A percentile compares a stretch with the other conserved stretches of the same genome.
phyloP scores from a whole-genome alignment of 1,140 invertebrate genomes.

The Cephus cinctus region DNA sequence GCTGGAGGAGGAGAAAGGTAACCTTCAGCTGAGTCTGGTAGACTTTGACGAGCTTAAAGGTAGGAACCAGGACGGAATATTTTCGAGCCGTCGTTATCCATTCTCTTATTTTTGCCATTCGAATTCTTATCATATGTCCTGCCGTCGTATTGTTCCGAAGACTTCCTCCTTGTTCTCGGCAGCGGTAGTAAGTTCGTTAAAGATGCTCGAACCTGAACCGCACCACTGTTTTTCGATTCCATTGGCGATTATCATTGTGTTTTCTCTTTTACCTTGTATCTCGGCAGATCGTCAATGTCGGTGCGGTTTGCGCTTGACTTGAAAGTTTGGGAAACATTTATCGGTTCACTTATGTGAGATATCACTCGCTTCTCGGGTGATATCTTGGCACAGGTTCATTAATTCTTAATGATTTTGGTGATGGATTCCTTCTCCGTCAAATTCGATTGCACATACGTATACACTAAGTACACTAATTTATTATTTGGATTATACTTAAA shows the following conservation, averaged over 20 bases:
- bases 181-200: too few relatives aligned
- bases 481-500: constrained; percentile 12
- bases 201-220: too few relatives aligned
- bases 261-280: too few relatives aligned
- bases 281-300: too few relatives aligned
- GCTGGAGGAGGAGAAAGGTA: constrained; percentile 88
- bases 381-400: too few relatives aligned
- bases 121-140: constrained; percentile 12
- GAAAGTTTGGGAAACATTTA: too few relatives aligned
- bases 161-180: neutral
- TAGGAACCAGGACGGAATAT: constrained; percentile 56
- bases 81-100: constrained; percentile 31
- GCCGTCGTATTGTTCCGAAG: constrained; percentile 17
- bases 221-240: too few relatives aligned
- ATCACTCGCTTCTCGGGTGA: too few relatives aligned
- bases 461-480: constrained; percentile 20
- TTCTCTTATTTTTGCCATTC: constrained; percentile 24
- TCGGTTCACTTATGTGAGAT: too few relatives aligned
- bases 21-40: constrained; percentile 78
- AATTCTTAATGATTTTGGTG: constrained; percentile 32
- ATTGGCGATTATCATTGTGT: neutral
- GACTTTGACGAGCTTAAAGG: constrained; percentile 77
- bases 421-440: constrained; percentile 31
- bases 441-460: constrained; percentile 12
- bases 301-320: too few relatives aligned